Evolutionary conservation across 2,888 invertebrate genomes (phyloP).

Genomic region (Microctonus brassicae): DNA sequence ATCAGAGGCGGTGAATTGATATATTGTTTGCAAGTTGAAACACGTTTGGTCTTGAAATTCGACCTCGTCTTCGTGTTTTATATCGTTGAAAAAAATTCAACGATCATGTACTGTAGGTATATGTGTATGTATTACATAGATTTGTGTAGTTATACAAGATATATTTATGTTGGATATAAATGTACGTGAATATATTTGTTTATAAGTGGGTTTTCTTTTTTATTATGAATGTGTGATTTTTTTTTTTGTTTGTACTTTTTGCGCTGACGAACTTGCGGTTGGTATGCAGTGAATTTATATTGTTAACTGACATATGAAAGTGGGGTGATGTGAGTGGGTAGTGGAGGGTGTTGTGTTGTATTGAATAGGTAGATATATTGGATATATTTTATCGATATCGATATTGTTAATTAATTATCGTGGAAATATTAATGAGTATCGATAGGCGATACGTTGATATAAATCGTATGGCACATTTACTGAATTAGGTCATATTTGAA

Average conservation of each 20-base stretch:
- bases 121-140: background rate
- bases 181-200: no score
- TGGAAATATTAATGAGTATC: slow-evolving; percentile 38
- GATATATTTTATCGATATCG: background rate
- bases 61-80: background rate
- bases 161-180: background rate
- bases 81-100: slow-evolving; percentile 2
- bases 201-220: no score
- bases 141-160: background rate
- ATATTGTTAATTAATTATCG: slow-evolving; percentile 37
- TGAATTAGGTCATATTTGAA: no score
- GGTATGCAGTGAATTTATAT: slow-evolving; percentile 11
- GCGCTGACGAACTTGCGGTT: background rate
- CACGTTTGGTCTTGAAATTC: slow-evolving; percentile 45
- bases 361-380: slow-evolving; percentile 5
- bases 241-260: no score
- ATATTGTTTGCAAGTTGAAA: slow-evolving; percentile 46
- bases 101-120: background rate
- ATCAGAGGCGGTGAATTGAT: slow-evolving; percentile 63
- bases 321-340: no score
- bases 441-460: background rate
- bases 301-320: slow-evolving; percentile 18
- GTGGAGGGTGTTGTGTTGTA: no score
- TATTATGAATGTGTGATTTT: no score
- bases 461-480: no score